Conservation (phyloP, 2,888 invertebrate genomes). For the Mantis religiosa region DNA sequence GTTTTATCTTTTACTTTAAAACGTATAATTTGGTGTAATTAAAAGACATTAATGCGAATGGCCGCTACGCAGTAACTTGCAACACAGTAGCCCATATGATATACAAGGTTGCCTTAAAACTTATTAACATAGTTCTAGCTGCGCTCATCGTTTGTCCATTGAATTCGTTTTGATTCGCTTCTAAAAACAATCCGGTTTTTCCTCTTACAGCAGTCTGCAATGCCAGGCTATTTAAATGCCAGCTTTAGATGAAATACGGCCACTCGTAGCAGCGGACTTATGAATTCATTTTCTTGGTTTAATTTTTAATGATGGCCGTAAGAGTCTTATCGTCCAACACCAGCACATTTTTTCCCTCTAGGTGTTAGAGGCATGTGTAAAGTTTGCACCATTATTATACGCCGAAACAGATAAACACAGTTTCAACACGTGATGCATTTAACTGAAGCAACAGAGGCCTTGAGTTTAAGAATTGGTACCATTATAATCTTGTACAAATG, state of each 20-base stretch:
- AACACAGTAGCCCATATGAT: neutral
- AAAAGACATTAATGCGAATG: constrained; percentile 22
- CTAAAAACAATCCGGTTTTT: neutral
- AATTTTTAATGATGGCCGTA: neutral
- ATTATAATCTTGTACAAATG: too few species aligned
- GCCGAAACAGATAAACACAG: neutral
- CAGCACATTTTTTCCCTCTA: neutral
- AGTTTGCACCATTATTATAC: neutral
- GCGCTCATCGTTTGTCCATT: neutral
- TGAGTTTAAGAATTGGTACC: neutral
- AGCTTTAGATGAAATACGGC: neutral
- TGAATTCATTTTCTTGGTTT: neutral
- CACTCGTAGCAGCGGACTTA: neutral
- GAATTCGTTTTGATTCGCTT: constrained; percentile 1
- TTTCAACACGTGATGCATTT: neutral
- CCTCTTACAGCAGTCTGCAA: neutral
- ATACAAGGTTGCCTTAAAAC: neutral
- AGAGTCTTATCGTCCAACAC: neutral
- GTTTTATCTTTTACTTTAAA: constrained; percentile 19
- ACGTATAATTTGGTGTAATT: constrained; percentile 26
- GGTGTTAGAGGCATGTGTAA: neutral
- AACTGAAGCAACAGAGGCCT: neutral
- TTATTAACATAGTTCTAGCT: neutral
- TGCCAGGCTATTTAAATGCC: neutral
- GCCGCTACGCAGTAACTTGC: neutral